Base-by-base conservation (phyloP, 1,140 invertebrate genomes). In the Hormaphis cornu region DNA sequence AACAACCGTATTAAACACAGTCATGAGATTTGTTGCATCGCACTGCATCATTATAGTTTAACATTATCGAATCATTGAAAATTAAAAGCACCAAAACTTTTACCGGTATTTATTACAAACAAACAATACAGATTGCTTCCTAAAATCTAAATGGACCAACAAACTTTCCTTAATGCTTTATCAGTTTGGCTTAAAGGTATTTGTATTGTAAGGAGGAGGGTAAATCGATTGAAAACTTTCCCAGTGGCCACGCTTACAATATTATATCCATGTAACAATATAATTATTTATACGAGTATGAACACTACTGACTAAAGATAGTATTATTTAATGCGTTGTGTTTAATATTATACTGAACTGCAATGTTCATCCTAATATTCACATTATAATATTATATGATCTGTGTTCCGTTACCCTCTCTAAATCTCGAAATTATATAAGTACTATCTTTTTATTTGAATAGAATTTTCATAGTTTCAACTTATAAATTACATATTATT, bases 91-190 rank as follows among this genome's bases (percentile, higher is more conserved):
- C 30, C 18, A 35, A 54, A 33, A 33, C 28, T 54, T 58, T 58
- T 33, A 24, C 16, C 33, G 20, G 12, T 24, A 58, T 58, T 58
- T 58, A 37, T 40, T 58, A n/a, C 20, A 20, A 58, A 37, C 2
- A 16, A 40, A 58, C 20, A 37, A 24, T 40, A 40, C 20, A 58
- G 33, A 24, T 40, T 40, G 40, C 40, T 58, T 58, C 24, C 22
- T 37, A 40, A 40, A 20, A 24, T 37, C 22, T 37, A 40, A 40
- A 20, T 40, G 33, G 20, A n/a, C 33, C 20, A 24, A 58, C 54
- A 58, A 58, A 58, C 33, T 58, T 54, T 58, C 22, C 54, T 58
- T n/a, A n/a, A n/a, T n/a, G n/a, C n/a, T n/a, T n/a, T 58, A 58
- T 58, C 54, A 40, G 12, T 40, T 24, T 40, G 33, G 33, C 54